Conservation (phyloP, 2,797 vertebrate species). For the Chelon labrosus region DNA sequence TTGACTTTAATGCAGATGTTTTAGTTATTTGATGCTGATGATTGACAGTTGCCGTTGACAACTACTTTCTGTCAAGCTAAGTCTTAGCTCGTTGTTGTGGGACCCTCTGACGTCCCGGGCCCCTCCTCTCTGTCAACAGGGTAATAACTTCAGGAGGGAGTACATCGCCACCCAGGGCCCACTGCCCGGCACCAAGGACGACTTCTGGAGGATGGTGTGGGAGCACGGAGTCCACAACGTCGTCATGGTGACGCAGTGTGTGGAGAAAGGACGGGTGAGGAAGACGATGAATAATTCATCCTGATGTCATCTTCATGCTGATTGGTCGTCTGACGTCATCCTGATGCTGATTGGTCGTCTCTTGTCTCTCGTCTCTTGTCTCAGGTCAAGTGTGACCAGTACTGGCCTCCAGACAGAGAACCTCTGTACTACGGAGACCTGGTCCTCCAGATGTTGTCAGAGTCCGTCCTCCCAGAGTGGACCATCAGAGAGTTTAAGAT, state of each 20-base stretch:
- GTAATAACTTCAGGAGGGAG: slow-evolving; percentile 92
- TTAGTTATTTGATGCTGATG: too few species aligned
- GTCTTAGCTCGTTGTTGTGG: too few species aligned
- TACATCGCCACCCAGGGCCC: slow-evolving; percentile 96
- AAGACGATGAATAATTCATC: too few species aligned
- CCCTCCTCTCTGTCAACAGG: slow-evolving; percentile 78
- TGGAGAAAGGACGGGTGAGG: slow-evolving; percentile 94
- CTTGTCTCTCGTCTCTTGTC: too few species aligned
- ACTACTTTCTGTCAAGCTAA: too few species aligned
- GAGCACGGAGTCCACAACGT: slow-evolving; percentile 94
- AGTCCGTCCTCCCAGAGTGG: slow-evolving; percentile 95
- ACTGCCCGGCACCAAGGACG: slow-evolving; percentile 95
- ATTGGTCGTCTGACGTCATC: too few species aligned
- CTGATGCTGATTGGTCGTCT: too few species aligned
- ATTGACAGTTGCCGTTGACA: too few species aligned
- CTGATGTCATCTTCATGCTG: too few species aligned
- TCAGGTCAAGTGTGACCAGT: slow-evolving; percentile 97
- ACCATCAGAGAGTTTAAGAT: slow-evolving; percentile 97
- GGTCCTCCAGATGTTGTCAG: slow-evolving; percentile 93
- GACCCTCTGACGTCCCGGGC: background rate
- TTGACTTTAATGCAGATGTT: too few species aligned
- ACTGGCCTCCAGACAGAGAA: slow-evolving; percentile 93
- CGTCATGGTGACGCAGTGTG: slow-evolving; percentile 97
- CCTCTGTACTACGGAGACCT: slow-evolving; percentile 95
- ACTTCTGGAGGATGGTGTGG: slow-evolving; percentile 98